A percentile compares a stretch with the other conserved stretches of the same genome.
These are phyloP conservation scores for Perccottus glenii DNA, from an alignment of 2,113 vertebrate species.

Conservation along the genomic window DNA sequence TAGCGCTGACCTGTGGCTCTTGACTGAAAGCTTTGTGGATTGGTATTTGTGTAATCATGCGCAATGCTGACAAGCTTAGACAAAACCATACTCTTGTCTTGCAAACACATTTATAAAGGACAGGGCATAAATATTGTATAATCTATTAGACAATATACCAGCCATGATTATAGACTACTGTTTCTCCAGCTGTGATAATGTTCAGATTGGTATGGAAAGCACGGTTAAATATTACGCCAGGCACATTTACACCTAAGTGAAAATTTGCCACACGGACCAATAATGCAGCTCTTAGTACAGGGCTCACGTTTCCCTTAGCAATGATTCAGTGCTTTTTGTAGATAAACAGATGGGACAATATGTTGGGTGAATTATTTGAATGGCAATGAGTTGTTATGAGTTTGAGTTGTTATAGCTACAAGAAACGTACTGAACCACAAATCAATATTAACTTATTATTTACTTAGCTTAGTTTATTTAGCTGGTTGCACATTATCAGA, in stretches of 20 bases:
- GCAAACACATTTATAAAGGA: background rate
- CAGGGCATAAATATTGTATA: constrained; percentile 16
- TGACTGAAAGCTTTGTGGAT: constrained; percentile 18
- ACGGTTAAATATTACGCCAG: background rate
- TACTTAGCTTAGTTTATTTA: too few species aligned
- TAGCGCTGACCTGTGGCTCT: constrained; percentile 33
- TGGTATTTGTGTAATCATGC: constrained; percentile 37
- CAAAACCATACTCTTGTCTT: constrained; percentile 9
- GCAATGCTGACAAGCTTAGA: constrained; percentile 11
- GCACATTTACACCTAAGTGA: background rate
- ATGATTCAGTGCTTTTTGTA: background rate
- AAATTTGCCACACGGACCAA: background rate
- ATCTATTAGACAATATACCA: background rate
- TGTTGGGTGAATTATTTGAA: background rate
- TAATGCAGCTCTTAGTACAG: background rate
- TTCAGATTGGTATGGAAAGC: background rate
- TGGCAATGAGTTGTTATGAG: too few species aligned
- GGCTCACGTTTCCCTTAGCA: background rate
- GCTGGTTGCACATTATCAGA: too few species aligned
- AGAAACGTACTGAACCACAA: too few species aligned
- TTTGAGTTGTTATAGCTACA: too few species aligned
- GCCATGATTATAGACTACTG: background rate
- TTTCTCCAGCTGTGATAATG: background rate
- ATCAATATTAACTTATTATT: too few species aligned
- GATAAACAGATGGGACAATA: background rate